Evolutionary conservation across 35 echinoderm and acorn worm species (phyloP).

Genomic region (Apostichopus californicus): DNA sequence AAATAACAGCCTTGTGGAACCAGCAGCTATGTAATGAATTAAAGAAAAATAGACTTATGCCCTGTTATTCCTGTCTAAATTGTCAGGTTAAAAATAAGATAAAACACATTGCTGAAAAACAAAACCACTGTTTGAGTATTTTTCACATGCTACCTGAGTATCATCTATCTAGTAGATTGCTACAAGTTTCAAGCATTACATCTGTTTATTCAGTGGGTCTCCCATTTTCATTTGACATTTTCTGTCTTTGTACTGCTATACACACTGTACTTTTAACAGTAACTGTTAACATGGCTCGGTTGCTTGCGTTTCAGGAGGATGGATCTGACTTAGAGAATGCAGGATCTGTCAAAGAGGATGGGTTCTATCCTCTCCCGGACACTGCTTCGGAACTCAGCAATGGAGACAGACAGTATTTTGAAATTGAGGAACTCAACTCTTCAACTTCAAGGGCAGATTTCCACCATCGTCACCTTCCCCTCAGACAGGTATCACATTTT

Average conservation of each 20-base stretch:
- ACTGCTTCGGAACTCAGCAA: constrained; percentile 84
- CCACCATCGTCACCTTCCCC: neutral
- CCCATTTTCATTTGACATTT: neutral
- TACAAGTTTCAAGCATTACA: too few relatives aligned
- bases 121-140: too few relatives aligned
- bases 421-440: constrained; percentile 16
- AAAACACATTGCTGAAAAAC: too few relatives aligned
- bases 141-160: too few relatives aligned
- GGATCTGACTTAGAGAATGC: constrained; percentile 68
- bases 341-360: constrained; percentile 68
- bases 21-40: too few relatives aligned
- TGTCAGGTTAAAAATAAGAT: too few relatives aligned
- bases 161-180: too few relatives aligned
- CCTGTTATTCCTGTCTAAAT: too few relatives aligned
- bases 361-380: constrained; percentile 87
- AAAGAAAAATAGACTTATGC: too few relatives aligned
- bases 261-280: too few relatives aligned
- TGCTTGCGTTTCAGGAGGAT: neutral
- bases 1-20: too few relatives aligned
- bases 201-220: neutral
- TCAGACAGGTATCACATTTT: neutral
- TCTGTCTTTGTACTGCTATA: neutral
- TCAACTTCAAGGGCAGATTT: neutral
- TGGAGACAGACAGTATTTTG: constrained; percentile 17
- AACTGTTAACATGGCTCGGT: too few relatives aligned